Base-by-base conservation (phyloP, 2,797 vertebrate species). In the Vultur gryphus region DNA sequence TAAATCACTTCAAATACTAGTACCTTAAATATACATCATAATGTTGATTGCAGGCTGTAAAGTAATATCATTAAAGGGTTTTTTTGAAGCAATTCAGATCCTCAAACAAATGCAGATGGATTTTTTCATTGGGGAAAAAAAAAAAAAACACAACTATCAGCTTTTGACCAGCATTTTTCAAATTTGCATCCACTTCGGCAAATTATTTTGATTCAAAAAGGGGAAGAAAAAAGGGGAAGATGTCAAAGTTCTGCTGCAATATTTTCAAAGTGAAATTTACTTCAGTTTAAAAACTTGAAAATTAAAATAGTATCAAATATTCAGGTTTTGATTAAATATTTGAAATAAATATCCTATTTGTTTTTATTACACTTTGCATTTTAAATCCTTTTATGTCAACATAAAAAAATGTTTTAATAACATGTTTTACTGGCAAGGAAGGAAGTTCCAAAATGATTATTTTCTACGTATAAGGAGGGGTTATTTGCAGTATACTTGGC, bases 21-120 rank as follows among this genome's bases (percentile, higher is more conserved):
- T n/a, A 17, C 14, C 29, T 71, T 26, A 81, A 87, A 26, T 35
- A 37, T 7, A 75, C 7, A 9, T 26, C 64, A 6, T 6, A 28
- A 61, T 3, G 12, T 52, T 61, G 51, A 52, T 37, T 57, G 35
- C 11, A 77, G 41, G 13, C 18, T 46, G 5, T 71, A 54, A 82
- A 81, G 14, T 37, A 37, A 21, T 14, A 33, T 3, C 0, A 43
- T 8, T 39, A 11, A 5, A 61, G 77, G 6, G 2, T 0, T 46
- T 64, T 64, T 65, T 18, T 28, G 0, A 85, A 77, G 13, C 23
- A 61, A 33, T 48, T 78, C 21, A 55, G 7, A 18, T 29, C 23
- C 39, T 69, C 14, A 46, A 78, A 76, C 7, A 76, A 70, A 46
- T 6, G 9, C 10, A 55, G 8, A 46, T n/a, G 9, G 18, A 65